Evolutionary conservation across 2,888 invertebrate genomes (phyloP).

Genomic region (Lycocerus yunnanus): DNA sequence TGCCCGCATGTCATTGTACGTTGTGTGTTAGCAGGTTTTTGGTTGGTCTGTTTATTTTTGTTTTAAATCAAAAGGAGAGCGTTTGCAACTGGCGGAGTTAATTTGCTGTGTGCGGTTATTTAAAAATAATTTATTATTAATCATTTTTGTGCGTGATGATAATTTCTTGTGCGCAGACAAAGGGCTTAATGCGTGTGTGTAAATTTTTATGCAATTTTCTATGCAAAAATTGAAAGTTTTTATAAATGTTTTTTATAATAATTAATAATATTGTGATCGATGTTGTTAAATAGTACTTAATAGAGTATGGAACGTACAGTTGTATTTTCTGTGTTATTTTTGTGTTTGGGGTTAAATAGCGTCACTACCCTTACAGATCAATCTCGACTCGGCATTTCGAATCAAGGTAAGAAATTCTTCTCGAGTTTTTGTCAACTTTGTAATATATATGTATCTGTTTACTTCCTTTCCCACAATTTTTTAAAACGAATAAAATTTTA

Average conservation of each 20-base stretch:
- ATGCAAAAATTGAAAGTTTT: conserved; percentile 5
- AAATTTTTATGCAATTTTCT: conserved; percentile 1
- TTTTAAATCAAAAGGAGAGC: conserved; percentile 23
- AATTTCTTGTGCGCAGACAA: conserved; percentile 9
- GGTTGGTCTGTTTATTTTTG: conserved; percentile 27
- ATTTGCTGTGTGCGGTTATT: conserved; percentile 14
- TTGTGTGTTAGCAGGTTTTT: conserved; percentile 21
- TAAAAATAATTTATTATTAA: conserved; percentile 8
- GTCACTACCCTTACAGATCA: conserved; percentile 1
- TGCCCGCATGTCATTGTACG: conserved; percentile 22
- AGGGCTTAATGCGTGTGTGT: conserved; percentile 5
- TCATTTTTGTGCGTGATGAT: conserved; percentile 13
- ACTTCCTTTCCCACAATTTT: neutral
- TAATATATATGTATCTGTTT: neutral
- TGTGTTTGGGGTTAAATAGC: conserved; percentile 13
- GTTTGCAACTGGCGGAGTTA: conserved; percentile 11
- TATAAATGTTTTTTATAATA: conserved; percentile 1
- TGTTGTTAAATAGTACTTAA: conserved; percentile 18
- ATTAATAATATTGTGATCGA: neutral
- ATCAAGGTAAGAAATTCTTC: conserved; percentile 7
- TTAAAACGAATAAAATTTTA: neutral
- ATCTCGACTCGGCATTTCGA: conserved; percentile 6
- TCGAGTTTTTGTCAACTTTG: neutral
- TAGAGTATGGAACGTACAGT: conserved; percentile 11
- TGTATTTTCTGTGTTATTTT: conserved; percentile 5